phyloP scores from a whole-genome alignment of 2,797 vertebrate genomes.

The Spatula clypeata region DNA sequence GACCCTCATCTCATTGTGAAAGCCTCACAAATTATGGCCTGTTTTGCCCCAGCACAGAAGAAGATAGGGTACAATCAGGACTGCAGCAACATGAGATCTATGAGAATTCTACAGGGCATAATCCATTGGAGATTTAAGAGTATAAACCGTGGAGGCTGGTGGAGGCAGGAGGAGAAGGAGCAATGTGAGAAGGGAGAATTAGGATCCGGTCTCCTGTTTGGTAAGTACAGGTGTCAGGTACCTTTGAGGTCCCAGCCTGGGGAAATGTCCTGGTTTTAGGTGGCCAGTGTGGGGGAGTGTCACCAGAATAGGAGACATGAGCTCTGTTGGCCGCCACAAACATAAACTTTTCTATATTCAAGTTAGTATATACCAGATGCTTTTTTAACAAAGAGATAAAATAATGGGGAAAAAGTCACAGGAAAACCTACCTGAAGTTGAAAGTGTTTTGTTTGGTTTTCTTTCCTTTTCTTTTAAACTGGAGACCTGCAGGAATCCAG shows the following conservation, averaged over 20 bases:
- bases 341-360: background rate
- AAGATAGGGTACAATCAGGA: accelerated
- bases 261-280: background rate
- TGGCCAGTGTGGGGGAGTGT: accelerated
- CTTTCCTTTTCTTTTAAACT: constrained; percentile 25
- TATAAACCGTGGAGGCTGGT: background rate
- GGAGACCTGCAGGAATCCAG: background rate
- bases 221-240: background rate
- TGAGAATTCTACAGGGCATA: background rate
- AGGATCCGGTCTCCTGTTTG: accelerated
- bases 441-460: constrained; percentile 5
- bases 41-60: background rate
- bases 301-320: background rate
- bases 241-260: accelerated
- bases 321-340: background rate
- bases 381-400: background rate
- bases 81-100: background rate
- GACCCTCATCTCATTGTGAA: background rate
- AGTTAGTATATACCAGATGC: background rate
- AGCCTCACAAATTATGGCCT: background rate
- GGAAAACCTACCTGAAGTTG: background rate
- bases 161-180: background rate
- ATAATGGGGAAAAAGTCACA: background rate
- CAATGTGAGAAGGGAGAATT: background rate
- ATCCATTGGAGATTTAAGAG: background rate